These are phyloP conservation scores for Parauchenoglanis ngamensis DNA, from an alignment of 2,797 vertebrate genomes.

Conservation along the genomic window DNA sequence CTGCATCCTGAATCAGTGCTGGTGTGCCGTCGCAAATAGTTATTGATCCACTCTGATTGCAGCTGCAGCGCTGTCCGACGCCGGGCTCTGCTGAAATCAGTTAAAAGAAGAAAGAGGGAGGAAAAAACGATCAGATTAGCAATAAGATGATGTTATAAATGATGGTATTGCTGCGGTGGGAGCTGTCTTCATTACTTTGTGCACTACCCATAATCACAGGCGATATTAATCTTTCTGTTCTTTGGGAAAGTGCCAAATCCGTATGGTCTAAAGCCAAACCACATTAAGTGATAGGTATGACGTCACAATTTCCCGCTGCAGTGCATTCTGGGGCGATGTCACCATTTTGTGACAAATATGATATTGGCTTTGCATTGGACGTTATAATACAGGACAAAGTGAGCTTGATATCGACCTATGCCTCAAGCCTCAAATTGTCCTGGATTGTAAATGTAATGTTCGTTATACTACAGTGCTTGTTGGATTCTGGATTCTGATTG, in stretches of 20 bases:
- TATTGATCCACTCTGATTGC: constrained; percentile 59
- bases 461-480: not conserved
- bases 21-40: constrained; percentile 67
- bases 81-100: constrained; percentile 13
- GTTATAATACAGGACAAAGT: not conserved
- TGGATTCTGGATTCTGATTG: not conserved
- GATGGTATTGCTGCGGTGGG: not conserved
- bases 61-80: constrained; percentile 45
- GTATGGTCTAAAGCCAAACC: not conserved
- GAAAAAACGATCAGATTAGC: not conserved
- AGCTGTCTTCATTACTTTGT: not conserved
- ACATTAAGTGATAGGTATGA: not conserved
- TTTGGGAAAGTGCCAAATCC: not conserved
- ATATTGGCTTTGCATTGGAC: not conserved
- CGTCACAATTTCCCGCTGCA: not conserved
- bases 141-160: not conserved
- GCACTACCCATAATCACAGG: not conserved
- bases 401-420: not conserved
- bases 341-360: not conserved
- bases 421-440: not conserved
- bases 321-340: not conserved
- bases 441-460: not conserved
- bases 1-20: constrained; percentile 71
- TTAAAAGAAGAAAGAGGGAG: not conserved
- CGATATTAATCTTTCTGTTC: not conserved